Conservation (phyloP, 2,797 vertebrate genomes). For the Aratinga solstitialis region DNA sequence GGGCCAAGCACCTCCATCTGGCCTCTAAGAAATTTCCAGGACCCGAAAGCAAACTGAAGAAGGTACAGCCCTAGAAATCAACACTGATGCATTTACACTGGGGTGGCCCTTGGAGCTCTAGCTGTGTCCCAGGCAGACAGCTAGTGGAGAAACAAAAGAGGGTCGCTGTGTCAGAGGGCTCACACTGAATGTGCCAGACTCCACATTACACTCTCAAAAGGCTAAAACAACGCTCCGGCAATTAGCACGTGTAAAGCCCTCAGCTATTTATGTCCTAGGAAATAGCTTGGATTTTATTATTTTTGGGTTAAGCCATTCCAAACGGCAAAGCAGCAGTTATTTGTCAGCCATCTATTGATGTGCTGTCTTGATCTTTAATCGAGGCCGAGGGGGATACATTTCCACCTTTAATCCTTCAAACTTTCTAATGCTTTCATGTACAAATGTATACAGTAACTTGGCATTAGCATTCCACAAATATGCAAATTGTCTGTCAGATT, state of each 20-base stretch:
- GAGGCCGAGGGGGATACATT: conserved; percentile 61
- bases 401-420: conserved; percentile 71
- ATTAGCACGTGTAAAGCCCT: conserved; percentile 48
- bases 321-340: conserved; percentile 41
- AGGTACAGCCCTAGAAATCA: background rate
- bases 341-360: conserved; percentile 60
- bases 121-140: background rate
- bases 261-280: conserved; percentile 51
- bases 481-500: conserved; percentile 80
- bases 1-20: conserved; percentile 55
- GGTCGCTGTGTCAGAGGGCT: background rate
- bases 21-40: conserved; percentile 28
- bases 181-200: background rate
- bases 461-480: conserved; percentile 80
- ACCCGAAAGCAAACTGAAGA: background rate
- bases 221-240: background rate
- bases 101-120: background rate
- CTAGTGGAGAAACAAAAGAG: background rate
- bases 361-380: conserved; percentile 64
- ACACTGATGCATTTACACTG: background rate
- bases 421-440: conserved; percentile 72
- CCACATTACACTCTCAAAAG: conserved; percentile 18
- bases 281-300: conserved; percentile 44
- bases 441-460: conserved; percentile 74
- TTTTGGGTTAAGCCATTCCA: conserved; percentile 50